phyloP scores from a whole-genome alignment of 2,888 invertebrate species.

The Polydesmus complanatus region DNA sequence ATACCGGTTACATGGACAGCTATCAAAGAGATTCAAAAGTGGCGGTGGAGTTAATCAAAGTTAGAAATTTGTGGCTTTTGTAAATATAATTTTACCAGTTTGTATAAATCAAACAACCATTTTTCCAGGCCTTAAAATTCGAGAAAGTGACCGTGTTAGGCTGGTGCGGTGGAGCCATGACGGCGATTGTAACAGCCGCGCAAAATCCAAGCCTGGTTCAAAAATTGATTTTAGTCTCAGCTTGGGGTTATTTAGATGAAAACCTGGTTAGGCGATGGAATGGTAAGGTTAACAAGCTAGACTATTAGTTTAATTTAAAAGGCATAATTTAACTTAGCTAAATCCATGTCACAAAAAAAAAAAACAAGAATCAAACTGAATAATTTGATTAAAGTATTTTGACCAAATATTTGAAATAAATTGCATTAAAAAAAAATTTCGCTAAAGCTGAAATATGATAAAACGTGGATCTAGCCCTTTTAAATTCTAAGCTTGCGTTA shows the following conservation, averaged over 20 bases:
- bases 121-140: not conserved
- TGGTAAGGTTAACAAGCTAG: not conserved
- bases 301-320: no score
- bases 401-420: no score
- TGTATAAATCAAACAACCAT: not conserved
- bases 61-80: not conserved
- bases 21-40: not conserved
- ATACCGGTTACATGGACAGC: not conserved
- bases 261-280: not conserved
- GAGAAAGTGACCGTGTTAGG: not conserved
- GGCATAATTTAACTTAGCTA: no score
- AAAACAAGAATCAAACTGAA: no score
- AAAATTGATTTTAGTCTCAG: not conserved
- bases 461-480: no score
- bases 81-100: not conserved
- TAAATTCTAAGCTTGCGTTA: no score
- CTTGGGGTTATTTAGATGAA: not conserved
- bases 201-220: not conserved
- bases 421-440: no score
- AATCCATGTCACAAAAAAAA: no score
- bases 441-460: no score
- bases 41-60: not conserved
- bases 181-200: not conserved
- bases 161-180: not conserved
- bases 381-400: no score